Base-by-base conservation (phyloP, 2,113 vertebrate genomes). In the Hoplias malabaricus region DNA sequence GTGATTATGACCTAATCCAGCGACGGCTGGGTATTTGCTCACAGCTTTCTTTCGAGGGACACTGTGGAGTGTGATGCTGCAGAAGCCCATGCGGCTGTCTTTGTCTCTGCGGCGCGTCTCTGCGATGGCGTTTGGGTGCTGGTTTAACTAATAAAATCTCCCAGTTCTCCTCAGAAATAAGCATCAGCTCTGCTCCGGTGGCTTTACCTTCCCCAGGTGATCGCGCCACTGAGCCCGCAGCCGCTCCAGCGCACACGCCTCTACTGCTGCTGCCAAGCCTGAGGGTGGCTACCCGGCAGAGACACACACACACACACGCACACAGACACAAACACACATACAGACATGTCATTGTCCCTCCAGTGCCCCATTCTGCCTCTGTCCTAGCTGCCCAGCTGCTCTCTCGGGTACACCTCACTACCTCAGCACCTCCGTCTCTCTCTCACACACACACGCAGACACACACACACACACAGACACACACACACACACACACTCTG, bases 101-200 rank as follows among this genome's bases (percentile, higher is more conserved):
- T 72, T 77, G 69, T 76, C 80, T 80, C 42, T 83, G 40, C 68
- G 77, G 8, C 9, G 9, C 43, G 73, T 61, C 46, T 70, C 74
- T 67, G 43, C 38, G 40, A 69, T 40, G 66, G 23, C 50, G 46
- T 82, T 80, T 71, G 79, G 82, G 84, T 34, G 54, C 80, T 77
- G 57, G 83, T 82, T 80, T 85, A 89, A 87, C 87, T 91, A 92
- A 92, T 91, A 91, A 91, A 92, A 92, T 93, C 90, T 92, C 90
- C 87, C 90, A 90, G 90, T 91, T 90, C 90, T 93, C 91, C 86
- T 87, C 91, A 90, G 92, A 90, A 92, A 93, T 91, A 92, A 91
- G 90, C 91, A 93, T 93, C 92, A 92, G 92, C 92, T 90, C 88
- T 92, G 92, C 91, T 89, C 92, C 90, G 91, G 89, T 88, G 75